These are phyloP conservation scores for Meteorus cinctellus DNA, from an alignment of 2,888 invertebrate species.

Conservation along the genomic window DNA sequence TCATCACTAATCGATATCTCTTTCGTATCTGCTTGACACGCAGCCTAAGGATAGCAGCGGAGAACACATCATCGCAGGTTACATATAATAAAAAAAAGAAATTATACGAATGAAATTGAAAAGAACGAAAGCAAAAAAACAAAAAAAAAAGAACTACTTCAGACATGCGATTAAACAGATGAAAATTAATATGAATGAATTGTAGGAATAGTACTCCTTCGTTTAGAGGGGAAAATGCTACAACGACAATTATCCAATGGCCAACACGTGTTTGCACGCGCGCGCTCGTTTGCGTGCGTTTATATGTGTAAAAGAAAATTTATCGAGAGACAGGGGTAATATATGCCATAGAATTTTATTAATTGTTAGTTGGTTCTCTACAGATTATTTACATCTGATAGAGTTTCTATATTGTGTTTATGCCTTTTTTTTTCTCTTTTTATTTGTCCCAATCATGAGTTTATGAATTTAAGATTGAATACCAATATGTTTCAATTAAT, in stretches of 20 bases:
- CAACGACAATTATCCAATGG: slow-evolving; percentile 53
- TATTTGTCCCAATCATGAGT: neutral
- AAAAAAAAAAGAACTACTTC: slow-evolving; percentile 18
- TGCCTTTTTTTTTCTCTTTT: neutral
- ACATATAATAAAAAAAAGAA: slow-evolving; percentile 23
- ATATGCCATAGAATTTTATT: slow-evolving; percentile 31
- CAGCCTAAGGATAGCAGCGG: slow-evolving; percentile 70
- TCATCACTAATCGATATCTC: slow-evolving; percentile 67
- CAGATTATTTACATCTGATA: slow-evolving; percentile 3
- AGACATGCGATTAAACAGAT: neutral
- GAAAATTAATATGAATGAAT: slow-evolving; percentile 8
- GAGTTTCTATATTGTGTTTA: neutral
- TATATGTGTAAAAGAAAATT: slow-evolving; percentile 32
- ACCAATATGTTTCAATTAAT: neutral
- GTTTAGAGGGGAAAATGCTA: slow-evolving; percentile 51
- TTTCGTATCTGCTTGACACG: slow-evolving; percentile 72
- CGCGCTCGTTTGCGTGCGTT: slow-evolving; percentile 39
- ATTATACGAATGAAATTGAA: slow-evolving; percentile 23
- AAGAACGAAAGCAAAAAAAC: slow-evolving; percentile 32
- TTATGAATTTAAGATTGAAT: neutral
- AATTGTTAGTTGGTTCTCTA: slow-evolving; percentile 5
- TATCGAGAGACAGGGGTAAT: slow-evolving; percentile 49
- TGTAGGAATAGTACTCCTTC: slow-evolving; percentile 45
- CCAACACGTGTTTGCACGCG: slow-evolving; percentile 42
- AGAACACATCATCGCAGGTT: slow-evolving; percentile 51